These are phyloP conservation scores for Serinus canaria DNA, from an alignment of 2,113 vertebrate species.

Conservation along the genomic window DNA sequence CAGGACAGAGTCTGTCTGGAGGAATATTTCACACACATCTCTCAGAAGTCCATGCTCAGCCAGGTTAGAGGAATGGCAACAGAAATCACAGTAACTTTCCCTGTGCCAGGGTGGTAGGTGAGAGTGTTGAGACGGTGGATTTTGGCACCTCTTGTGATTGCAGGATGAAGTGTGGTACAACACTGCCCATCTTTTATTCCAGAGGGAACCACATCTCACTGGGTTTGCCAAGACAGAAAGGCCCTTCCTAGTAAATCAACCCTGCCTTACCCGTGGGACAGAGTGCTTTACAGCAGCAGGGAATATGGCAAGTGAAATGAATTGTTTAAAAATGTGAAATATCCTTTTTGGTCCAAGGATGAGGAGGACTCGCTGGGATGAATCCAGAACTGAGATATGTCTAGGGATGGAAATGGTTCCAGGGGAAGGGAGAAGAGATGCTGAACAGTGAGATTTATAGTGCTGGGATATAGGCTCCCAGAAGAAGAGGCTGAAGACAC, in stretches of 20 bases:
- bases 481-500: neutral
- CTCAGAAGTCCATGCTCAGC: neutral
- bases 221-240: neutral
- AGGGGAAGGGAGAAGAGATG: neutral
- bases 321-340: constrained; percentile 15
- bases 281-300: neutral
- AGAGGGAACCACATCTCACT: neutral
- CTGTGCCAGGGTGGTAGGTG: neutral
- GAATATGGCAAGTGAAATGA: neutral
- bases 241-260: neutral
- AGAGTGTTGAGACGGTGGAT: neutral
- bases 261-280: neutral
- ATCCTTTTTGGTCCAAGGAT: neutral
- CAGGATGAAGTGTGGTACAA: neutral
- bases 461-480: neutral
- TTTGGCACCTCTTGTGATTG: fast-evolving
- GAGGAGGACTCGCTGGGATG: neutral
- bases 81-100: neutral
- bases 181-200: neutral
- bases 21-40: neutral
- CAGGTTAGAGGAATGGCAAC: neutral
- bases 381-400: neutral
- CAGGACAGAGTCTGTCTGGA: neutral
- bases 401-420: neutral
- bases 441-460: constrained; percentile 19